These are phyloP conservation scores for Empis livida DNA, from an alignment of 2,888 invertebrate species.

Conservation along the genomic window DNA sequence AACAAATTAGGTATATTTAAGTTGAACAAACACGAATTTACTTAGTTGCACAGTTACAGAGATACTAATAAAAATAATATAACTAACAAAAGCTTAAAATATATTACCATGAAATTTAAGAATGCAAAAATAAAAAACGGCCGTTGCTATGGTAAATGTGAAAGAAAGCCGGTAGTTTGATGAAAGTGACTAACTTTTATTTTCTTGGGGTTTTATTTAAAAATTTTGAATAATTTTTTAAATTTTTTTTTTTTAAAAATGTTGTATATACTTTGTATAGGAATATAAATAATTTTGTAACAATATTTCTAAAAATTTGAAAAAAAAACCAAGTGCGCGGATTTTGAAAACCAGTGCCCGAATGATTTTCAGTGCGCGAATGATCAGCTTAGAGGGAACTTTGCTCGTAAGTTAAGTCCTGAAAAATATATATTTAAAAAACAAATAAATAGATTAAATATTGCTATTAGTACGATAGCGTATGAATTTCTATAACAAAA, in stretches of 20 bases:
- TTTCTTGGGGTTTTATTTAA: too few relatives aligned
- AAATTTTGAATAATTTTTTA: not conserved
- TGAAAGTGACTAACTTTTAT: not conserved
- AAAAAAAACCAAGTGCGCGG: too few relatives aligned
- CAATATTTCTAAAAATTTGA: not conserved
- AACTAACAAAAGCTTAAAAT: not conserved
- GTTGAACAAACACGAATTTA: not conserved
- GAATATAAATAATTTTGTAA: not conserved
- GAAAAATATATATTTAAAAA: too few relatives aligned
- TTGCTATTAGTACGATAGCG: too few relatives aligned
- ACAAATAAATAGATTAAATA: too few relatives aligned
- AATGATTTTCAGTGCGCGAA: too few relatives aligned
- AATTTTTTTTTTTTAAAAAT: not conserved
- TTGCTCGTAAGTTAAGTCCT: too few relatives aligned
- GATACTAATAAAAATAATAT: not conserved
- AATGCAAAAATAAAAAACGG: not conserved
- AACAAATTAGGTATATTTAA: not conserved
- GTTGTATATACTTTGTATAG: not conserved
- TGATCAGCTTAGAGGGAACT: too few relatives aligned
- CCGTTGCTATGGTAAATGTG: not conserved
- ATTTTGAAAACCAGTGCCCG: too few relatives aligned
- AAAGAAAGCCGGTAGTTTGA: not conserved
- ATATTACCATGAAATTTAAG: too few relatives aligned
- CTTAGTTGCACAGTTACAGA: not conserved
- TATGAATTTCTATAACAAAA: too few relatives aligned